These are phyloP conservation scores for Dicentrarchus labrax DNA, from an alignment of 2,113 vertebrate species.

Conservation along the genomic window DNA sequence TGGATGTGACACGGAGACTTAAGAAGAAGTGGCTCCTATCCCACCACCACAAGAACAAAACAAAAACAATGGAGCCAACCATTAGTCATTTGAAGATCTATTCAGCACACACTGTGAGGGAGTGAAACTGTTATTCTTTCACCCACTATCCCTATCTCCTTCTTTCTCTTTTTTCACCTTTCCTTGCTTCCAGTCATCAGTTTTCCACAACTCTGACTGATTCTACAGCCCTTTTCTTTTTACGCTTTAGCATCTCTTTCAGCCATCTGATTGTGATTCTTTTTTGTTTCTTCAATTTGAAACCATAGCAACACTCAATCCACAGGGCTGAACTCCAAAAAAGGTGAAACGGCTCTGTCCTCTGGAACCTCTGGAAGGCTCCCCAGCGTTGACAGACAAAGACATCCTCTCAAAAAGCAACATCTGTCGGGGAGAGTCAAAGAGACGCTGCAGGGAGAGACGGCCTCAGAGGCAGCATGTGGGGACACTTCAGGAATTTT, in stretches of 20 bases:
- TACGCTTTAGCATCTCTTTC: slow-evolving; percentile 15
- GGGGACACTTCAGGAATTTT: slow-evolving; percentile 53
- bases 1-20: slow-evolving; percentile 20
- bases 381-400: slow-evolving; percentile 64
- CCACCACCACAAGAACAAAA: slow-evolving; percentile 36
- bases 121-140: slow-evolving; percentile 47
- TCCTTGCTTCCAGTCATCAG: slow-evolving; percentile 22
- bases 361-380: slow-evolving; percentile 54
- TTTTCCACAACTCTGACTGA: slow-evolving; percentile 19
- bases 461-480: slow-evolving; percentile 42
- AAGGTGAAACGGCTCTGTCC: slow-evolving; percentile 55
- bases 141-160: slow-evolving; percentile 23
- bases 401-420: slow-evolving; percentile 57
- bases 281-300: slow-evolving; percentile 38
- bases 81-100: slow-evolving; percentile 49
- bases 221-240: neutral
- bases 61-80: slow-evolving; percentile 37
- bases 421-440: slow-evolving; percentile 62
- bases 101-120: slow-evolving; percentile 21
- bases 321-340: slow-evolving; percentile 27
- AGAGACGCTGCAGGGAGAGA: slow-evolving; percentile 47
- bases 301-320: slow-evolving; percentile 44
- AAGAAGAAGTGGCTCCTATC: slow-evolving; percentile 48
- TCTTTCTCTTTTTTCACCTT: slow-evolving; percentile 26
- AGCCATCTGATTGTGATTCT: slow-evolving; percentile 47